Percentiles rank a stretch among this genome's conserved stretches.
These are phyloP conservation scores for Drosophila quadrilineata DNA, from an alignment of 1,140 invertebrate species.

Conservation along the genomic window DNA sequence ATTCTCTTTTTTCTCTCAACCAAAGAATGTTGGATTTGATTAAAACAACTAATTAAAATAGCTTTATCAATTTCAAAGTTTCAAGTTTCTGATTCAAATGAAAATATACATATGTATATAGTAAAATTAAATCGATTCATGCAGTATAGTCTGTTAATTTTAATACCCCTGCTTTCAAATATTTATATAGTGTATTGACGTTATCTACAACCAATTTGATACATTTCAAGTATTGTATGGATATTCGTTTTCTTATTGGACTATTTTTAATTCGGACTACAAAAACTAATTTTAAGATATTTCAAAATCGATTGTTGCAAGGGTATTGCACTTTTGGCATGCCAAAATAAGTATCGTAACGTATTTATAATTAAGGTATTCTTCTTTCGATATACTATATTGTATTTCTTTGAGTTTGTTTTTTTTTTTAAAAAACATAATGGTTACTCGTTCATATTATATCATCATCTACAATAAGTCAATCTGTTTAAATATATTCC, in stretches of 20 bases:
- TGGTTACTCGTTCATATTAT: conserved; percentile 1
- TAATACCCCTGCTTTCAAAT: conserved; percentile 5
- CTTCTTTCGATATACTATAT: not conserved
- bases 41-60: conserved; percentile 7
- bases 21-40: not conserved
- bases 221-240: not conserved
- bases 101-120: conserved; percentile 19
- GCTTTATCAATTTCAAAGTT: no score
- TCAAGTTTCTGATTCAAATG: no score
- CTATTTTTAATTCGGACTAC: conserved; percentile 5
- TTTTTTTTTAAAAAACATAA: no score
- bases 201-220: conserved; percentile 24
- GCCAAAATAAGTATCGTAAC: conserved; percentile 2
- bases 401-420: no score
- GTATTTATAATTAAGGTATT: conserved; percentile 14
- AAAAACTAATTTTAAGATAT: not conserved
- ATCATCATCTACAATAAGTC: no score
- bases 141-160: not conserved
- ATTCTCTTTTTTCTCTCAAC: not conserved
- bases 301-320: conserved; percentile 8
- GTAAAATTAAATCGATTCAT: conserved; percentile 14
- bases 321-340: conserved; percentile 11
- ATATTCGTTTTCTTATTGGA: not conserved
- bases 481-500: no score
- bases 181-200: not conserved